phyloP scores from a whole-genome alignment of 2,888 invertebrate species.

The Lordiphosa andalusiaca region DNA sequence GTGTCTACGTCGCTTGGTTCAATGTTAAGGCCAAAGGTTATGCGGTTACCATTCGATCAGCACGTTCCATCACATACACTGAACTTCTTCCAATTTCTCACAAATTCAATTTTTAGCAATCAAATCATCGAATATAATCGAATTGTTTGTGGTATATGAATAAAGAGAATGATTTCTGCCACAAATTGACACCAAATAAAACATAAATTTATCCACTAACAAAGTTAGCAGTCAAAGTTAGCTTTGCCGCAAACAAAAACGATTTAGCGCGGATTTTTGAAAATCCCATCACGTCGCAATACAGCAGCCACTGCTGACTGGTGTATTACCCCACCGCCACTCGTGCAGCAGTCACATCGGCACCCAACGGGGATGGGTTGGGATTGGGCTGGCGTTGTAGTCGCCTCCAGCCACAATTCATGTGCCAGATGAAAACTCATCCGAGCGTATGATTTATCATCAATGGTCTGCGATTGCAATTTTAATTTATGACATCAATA shows the following conservation, averaged over 20 bases:
- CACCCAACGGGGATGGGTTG: background rate
- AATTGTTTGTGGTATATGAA: constrained; percentile 60
- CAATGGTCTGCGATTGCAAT: constrained; percentile 66
- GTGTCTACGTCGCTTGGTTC: no score
- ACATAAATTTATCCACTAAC: constrained; percentile 62
- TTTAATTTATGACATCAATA: constrained; percentile 66
- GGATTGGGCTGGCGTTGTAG: constrained; percentile 23
- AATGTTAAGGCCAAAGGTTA: background rate
- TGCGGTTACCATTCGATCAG: constrained; percentile 24
- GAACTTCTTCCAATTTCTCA: constrained; percentile 45
- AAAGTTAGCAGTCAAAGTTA: constrained; percentile 63
- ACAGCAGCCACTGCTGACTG: constrained; percentile 28
- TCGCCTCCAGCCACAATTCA: constrained; percentile 61
- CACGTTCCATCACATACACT: constrained; percentile 44
- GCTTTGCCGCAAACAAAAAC: constrained; percentile 60
- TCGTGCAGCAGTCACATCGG: constrained; percentile 37
- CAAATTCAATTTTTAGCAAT: constrained; percentile 60
- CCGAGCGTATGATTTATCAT: constrained; percentile 65
- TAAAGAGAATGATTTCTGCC: constrained; percentile 61
- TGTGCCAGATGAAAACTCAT: constrained; percentile 65
- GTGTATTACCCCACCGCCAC: constrained; percentile 14
- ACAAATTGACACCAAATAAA: constrained; percentile 66
- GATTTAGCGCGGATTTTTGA: constrained; percentile 64
- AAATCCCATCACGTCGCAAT: constrained; percentile 65
- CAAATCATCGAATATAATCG: constrained; percentile 60